phyloP scores from a whole-genome alignment of 2,888 invertebrate genomes.

The Diarsia brunnea region DNA sequence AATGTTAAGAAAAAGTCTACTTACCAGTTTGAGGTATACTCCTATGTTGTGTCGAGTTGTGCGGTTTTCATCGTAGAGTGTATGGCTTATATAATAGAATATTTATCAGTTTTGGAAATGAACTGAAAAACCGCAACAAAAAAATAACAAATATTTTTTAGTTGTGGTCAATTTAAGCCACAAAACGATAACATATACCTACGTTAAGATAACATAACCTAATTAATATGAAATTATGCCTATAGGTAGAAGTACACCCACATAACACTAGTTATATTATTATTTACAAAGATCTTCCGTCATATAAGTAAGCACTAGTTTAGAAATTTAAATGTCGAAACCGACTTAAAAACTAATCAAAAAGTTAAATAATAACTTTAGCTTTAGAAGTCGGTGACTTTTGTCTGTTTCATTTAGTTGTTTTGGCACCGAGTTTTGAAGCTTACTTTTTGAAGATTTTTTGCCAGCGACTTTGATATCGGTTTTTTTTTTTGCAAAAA shows the following conservation, averaged over 20 bases:
- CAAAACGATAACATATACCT: constrained; percentile 9
- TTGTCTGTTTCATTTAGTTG: too few relatives aligned
- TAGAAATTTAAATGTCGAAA: too few relatives aligned
- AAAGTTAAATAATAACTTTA: too few relatives aligned
- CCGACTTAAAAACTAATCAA: too few relatives aligned
- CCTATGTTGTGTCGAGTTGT: not conserved
- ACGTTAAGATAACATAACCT: constrained; percentile 78
- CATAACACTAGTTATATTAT: not conserved
- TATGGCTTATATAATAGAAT: constrained; percentile 9
- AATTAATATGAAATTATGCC: not conserved
- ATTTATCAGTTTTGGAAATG: constrained; percentile 5
- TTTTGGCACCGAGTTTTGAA: too few relatives aligned
- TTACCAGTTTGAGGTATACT: constrained; percentile 3
- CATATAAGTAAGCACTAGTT: not conserved
- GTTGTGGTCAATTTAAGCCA: constrained; percentile 6
- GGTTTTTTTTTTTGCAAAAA: too few relatives aligned
- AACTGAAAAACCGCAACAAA: constrained; percentile 12
- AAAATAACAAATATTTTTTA: not conserved
- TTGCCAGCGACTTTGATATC: too few relatives aligned
- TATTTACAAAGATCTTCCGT: not conserved
- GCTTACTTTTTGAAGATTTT: too few relatives aligned
- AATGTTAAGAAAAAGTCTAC: not conserved
- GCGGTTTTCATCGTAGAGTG: not conserved
- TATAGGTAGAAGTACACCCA: constrained; percentile 37
- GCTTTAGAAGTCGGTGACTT: too few relatives aligned